Evolutionary conservation across 1,140 invertebrate genomes (phyloP), one percentile per base, ranked within the genome.

Genomic region (Drosophila trapezifrons): DNA sequence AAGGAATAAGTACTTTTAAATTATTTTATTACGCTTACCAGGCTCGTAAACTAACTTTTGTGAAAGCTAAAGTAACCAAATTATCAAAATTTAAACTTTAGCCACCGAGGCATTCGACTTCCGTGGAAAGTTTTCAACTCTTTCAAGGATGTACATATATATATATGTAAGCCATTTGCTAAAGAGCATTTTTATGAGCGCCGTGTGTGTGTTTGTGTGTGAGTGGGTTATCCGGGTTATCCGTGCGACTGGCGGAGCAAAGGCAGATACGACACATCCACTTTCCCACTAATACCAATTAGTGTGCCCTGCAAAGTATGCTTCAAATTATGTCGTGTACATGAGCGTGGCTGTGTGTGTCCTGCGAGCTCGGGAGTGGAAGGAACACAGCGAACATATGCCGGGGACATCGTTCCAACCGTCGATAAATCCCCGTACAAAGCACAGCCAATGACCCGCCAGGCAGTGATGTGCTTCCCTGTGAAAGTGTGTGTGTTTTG

Each of bases 241-340:
- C 27, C 62, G 29, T 29, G 43, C 35, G 10, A 45, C 22, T 55
- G 32, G 22, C 27, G 25, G 45, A 27, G 45, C 47, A 55, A 32
- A 63, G 47, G 47, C 40, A 82, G 83, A 86, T 86, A 86, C 63
- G 46, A 79, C 83, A 87, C 74, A 65, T 58, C 69, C 82, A 86
- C 75, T 81, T 71, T 32, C 59, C 75, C 72, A 79, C 83, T 83
- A 87, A 83, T 83, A 86, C 83, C 83, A 86, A 86, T 86, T 86
- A 86, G 83, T 74, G 79, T 83, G 84, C 73, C 63, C 79, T 46
- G 63, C 38, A 79, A 83, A 83, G 83, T 70, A 70, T 87, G 79
- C 79, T 86, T 79, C 83, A 86, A 81, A 86, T 80, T 80, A 75
- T 80, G 57, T 66, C 63, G 71, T 75, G 60, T 51, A 73, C 67